phyloP scores from a whole-genome alignment of 2,888 invertebrate genomes.

The Rhagium mordax region DNA sequence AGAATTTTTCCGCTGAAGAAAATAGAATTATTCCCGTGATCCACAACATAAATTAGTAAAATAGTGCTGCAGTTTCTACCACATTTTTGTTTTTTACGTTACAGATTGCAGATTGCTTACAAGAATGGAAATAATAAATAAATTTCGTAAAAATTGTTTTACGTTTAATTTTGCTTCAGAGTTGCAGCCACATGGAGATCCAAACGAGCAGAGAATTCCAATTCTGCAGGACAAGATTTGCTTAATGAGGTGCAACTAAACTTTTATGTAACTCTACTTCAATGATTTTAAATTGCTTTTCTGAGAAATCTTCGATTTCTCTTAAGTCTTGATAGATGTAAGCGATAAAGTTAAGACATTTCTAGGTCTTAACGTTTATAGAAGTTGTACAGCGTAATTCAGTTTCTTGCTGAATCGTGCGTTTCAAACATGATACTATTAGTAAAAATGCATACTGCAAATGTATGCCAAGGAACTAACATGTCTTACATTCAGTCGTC shows the following conservation, averaged over 20 bases:
- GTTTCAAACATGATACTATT: slow-evolving; percentile 41
- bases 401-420: slow-evolving; percentile 46
- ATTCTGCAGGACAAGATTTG: slow-evolving; percentile 11
- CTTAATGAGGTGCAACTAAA: slow-evolving; percentile 27
- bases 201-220: background rate
- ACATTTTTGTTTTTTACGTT: too few species aligned
- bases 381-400: slow-evolving; percentile 45
- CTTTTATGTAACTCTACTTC: slow-evolving; percentile 18
- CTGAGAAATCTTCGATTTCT: slow-evolving; percentile 22
- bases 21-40: too few species aligned
- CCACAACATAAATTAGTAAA: too few species aligned
- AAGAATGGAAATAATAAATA: too few species aligned
- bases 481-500: background rate
- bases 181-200: background rate
- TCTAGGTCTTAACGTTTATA: slow-evolving; percentile 45
- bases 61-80: too few species aligned
- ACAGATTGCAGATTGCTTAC: too few species aligned
- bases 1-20: background rate
- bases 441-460: slow-evolving; percentile 41
- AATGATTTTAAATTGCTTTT: slow-evolving; percentile 8
- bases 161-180: background rate
- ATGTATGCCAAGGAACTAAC: slow-evolving; percentile 45
- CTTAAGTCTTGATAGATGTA: slow-evolving; percentile 39
- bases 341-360: slow-evolving; percentile 45
- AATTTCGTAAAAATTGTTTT: background rate